Evolutionary conservation across 1,140 invertebrate genomes (phyloP), one percentile per base, ranked within the genome.

Genomic region (Drosophila nigrodunni): DNA sequence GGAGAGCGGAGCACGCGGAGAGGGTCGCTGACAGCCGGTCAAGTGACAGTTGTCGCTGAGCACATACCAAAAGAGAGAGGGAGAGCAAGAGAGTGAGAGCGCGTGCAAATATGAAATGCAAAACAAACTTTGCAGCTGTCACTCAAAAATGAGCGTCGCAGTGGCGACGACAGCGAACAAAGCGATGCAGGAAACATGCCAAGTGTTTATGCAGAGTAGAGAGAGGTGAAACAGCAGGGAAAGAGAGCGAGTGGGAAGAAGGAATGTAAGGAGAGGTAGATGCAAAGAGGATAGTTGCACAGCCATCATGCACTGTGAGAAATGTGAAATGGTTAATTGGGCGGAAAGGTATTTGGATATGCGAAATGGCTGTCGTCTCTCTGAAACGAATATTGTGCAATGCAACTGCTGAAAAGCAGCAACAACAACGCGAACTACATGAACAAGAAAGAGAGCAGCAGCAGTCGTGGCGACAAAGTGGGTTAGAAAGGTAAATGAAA

Each of bases 121-220:
- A 88, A 88, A 88, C 77, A 88, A 88, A 89, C 85, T 89, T 88
- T 89, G 85, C 85, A 88, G 85, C 85, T 89, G 85, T 88, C 85
- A 89, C 85, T 88, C 85, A 88, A 88, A 88, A 87, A 87, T 88
- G 80, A 88, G 86, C 72, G 83, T 82, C 76, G 82, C 76, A 82
- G 41, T 78, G 66, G 70, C 50, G 10, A 30, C 64, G 79, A 70
- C 79, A 80, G 61, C 47, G 57, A 65, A 74, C 74, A 76, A 72
- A 72, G 60, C 74, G 67, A 54, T 72, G 61, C 60, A 70, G 41
- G 44, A 55, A 18, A 67, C 44, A 70, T 50, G 65, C 65, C 44
- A 65, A 66, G 61, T 69, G 57, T 37, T 21, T 35, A 61, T 37
- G 11, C 60, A 34, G 55, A 21, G 41, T 15, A 57, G 13, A n/a